phyloP scores from a whole-genome alignment of 2,888 invertebrate genomes.

The Branchipolynoe longqiensis region DNA sequence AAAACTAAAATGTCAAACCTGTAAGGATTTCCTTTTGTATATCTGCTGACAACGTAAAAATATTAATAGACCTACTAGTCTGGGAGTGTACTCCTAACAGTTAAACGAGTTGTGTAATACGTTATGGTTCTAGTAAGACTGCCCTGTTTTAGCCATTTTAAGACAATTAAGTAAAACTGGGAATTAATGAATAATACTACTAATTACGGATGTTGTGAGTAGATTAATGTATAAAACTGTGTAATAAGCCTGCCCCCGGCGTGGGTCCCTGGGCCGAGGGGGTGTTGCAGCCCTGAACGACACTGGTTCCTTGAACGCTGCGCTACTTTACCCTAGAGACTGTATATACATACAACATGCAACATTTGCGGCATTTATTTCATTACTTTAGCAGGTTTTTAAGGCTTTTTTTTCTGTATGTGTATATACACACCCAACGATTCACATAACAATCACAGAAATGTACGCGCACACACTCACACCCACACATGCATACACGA shows the following conservation, averaged over 20 bases:
- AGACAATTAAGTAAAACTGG: conserved; percentile 42
- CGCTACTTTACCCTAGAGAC: too few relatives aligned
- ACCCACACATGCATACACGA: not conserved
- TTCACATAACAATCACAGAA: too few relatives aligned
- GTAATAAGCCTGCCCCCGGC: too few relatives aligned
- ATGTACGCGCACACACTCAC: too few relatives aligned
- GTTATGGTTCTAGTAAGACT: too few relatives aligned
- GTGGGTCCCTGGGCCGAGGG: too few relatives aligned
- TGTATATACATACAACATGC: conserved; percentile 30
- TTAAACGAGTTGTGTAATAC: conserved; percentile 33
- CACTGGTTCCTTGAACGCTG: too few relatives aligned
- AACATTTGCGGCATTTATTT: conserved; percentile 11
- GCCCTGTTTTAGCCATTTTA: conserved; percentile 33
- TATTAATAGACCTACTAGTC: conserved; percentile 28
- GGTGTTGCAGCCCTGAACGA: too few relatives aligned
- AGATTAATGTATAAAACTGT: too few relatives aligned
- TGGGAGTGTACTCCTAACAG: not conserved
- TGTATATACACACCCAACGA: conserved; percentile 6
- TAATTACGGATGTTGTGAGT: conserved; percentile 46
- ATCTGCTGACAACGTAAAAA: not conserved
- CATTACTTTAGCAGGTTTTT: conserved; percentile 47
- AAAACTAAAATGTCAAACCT: too few relatives aligned
- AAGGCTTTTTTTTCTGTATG: conserved; percentile 43
- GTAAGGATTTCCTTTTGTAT: too few relatives aligned
- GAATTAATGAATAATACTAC: too few relatives aligned